Conservation (phyloP, 2,797 vertebrate species). For the Mastacembelus armatus region DNA sequence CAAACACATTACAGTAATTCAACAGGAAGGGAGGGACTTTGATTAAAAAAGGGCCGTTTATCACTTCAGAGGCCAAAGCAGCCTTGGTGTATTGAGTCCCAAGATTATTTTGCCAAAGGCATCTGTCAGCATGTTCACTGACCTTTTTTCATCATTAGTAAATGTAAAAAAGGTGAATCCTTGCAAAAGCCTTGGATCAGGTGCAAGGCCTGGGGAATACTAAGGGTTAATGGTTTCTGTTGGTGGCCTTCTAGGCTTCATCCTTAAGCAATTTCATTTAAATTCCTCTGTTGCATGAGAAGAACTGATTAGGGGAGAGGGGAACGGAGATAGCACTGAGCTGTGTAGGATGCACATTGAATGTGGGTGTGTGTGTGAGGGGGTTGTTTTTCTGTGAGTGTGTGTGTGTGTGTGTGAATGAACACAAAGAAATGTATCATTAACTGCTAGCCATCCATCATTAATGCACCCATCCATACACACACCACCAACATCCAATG, state of each 20-base stretch:
- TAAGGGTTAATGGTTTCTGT: constrained; percentile 76
- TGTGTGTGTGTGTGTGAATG: neutral
- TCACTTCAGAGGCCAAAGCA: constrained; percentile 60
- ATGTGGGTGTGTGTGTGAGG: constrained; percentile 30
- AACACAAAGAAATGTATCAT: constrained; percentile 49
- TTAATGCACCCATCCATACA: constrained; percentile 41
- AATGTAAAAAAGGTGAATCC: constrained; percentile 61
- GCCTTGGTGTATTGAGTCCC: constrained; percentile 63
- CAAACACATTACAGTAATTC: constrained; percentile 57
- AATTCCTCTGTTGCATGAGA: constrained; percentile 56
- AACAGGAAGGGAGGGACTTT: constrained; percentile 32
- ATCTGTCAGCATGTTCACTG: constrained; percentile 58
- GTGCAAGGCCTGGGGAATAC: constrained; percentile 53
- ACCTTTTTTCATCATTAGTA: constrained; percentile 76
- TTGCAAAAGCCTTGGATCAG: constrained; percentile 70
- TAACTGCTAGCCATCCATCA: constrained; percentile 41
- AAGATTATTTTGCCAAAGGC: constrained; percentile 71
- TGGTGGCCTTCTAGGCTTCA: constrained; percentile 56
- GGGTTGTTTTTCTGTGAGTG: constrained; percentile 17
- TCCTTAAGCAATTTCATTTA: constrained; percentile 63
- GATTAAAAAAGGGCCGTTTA: constrained; percentile 53
- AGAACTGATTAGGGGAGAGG: constrained; percentile 27
- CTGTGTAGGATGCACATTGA: constrained; percentile 42
- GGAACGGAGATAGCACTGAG: constrained; percentile 42
- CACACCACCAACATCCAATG: constrained; percentile 5